Conservation (phyloP, 2,113 vertebrate species). For the Stomatorhinus ivindoensis region DNA sequence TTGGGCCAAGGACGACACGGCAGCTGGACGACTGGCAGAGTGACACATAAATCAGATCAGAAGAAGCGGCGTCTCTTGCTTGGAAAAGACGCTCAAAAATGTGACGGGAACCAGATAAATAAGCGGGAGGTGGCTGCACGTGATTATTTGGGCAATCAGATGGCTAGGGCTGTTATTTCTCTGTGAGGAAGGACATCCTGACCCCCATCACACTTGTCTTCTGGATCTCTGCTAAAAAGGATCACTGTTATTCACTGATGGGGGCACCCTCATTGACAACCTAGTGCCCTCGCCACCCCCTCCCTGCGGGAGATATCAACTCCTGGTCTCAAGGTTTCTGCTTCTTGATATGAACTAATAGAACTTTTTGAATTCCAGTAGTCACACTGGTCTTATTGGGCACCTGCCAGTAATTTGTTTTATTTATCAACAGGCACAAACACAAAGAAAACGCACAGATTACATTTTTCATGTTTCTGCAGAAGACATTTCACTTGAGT, state of each 20-base stretch:
- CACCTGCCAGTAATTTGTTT: not conserved
- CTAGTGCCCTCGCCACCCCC: not conserved
- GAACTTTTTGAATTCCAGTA: not conserved
- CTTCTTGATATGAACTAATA: not conserved
- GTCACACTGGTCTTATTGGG: not conserved
- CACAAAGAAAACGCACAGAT: not conserved
- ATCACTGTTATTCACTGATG: not conserved
- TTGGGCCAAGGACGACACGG: not conserved
- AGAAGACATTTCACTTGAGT: not conserved
- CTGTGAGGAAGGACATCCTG: not conserved
- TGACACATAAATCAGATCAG: slow-evolving; percentile 1
- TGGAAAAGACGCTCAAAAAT: not conserved
- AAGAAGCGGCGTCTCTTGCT: not conserved
- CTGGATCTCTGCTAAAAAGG: not conserved
- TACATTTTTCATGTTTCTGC: not conserved
- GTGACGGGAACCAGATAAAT: not conserved
- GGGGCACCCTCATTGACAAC: not conserved
- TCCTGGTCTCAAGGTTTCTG: not conserved
- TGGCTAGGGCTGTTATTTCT: not conserved
- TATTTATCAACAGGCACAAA: not conserved
- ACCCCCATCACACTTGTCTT: not conserved
- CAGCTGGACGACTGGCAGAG: too few relatives aligned
- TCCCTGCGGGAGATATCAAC: not conserved
- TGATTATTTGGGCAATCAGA: not conserved
- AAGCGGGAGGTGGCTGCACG: not conserved